Percentiles rank a stretch among this genome's conserved stretches.
phyloP scores from a whole-genome alignment of 2,888 invertebrate genomes.

The Anthrax anthrax region DNA sequence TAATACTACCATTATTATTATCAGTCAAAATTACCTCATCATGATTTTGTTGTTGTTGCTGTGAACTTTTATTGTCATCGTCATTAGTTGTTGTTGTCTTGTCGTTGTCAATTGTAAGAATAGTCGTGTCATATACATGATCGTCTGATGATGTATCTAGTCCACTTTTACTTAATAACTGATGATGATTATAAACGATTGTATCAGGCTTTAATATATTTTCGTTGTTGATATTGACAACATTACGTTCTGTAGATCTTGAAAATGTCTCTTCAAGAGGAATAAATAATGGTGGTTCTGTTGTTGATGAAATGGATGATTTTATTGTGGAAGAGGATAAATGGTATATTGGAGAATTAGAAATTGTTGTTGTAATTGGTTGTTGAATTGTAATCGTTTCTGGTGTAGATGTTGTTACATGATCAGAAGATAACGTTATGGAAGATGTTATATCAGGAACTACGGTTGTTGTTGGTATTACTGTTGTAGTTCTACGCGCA shows the following conservation, averaged over 20 bases:
- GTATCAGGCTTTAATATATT: constrained; percentile 9
- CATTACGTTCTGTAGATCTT: constrained; percentile 7
- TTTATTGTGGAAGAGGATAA: constrained; percentile 16
- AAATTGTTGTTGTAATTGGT: constrained; percentile 15
- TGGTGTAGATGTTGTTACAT: constrained; percentile 11
- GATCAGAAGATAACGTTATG: no score
- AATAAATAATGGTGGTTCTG: constrained; percentile 19
- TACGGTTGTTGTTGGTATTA: constrained; percentile 13
- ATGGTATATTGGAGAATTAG: no score
- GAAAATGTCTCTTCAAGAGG: neutral
- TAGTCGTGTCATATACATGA: constrained; percentile 6
- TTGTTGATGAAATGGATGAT: constrained; percentile 15
- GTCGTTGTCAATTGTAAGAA: neutral
- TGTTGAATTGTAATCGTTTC: constrained; percentile 12
- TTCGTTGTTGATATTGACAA: constrained; percentile 6
- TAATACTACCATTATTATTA: constrained; percentile 3
- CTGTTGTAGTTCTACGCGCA: constrained; percentile 27
- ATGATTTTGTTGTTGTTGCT: neutral
- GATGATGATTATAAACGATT: neutral
- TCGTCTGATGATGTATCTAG: constrained; percentile 18
- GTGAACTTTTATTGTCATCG: no score
- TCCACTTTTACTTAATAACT: constrained; percentile 13
- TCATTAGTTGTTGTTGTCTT: constrained; percentile 1
- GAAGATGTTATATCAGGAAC: constrained; percentile 7
- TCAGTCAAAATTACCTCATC: constrained; percentile 7